Evolutionary conservation across 2,113 vertebrate genomes (phyloP), one percentile per base, ranked within the genome.

Genomic region (Prietella phreatophila): DNA sequence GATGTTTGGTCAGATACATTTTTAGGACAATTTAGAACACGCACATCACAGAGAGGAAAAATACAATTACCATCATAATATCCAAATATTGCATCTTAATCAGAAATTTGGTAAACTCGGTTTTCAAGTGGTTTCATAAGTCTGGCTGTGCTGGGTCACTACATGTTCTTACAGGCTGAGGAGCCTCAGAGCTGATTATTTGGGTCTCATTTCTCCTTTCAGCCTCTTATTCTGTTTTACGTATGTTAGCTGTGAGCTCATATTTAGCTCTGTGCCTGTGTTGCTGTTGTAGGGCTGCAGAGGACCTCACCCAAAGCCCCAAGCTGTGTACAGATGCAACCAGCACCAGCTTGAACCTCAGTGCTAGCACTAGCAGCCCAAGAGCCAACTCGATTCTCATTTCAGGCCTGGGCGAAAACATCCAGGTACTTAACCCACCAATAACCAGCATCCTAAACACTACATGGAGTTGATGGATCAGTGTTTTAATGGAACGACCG

Each of bases 251-350:
- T 20, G 3, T 42, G 3, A n/a, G 2, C 27, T 39, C 5, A 13
- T 30, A 20, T 30, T 83, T 39, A 79, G 5, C 22, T 69, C 19
- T 82, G 27, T 69, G 20, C 22, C 4, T 85, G 25, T 88, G 82
- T 2, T 81, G 47, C 15, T 65, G 13, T 60, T 84, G 0, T 92
- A 99, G 98, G 91, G 92, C 95, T 14, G 87, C 95, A 0, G 98
- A 99, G 17, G 98, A 99, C 81, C 89, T 97, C 86, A 94, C 95
- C 75, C 95, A 97, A 92, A 99, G 96, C 92, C 97, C 97, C 55
- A 98, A 96, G 92, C 91, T 97, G 88, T 95, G 95, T 89, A 88
- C 96, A 71, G 97, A 98, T 89, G 93, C 93, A 90, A 93, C 93
- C 89, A 94, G 88, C 86, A 94, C 93, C 89, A 94, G 93, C 91